These are phyloP conservation scores for Ostrea denselamellosa DNA, from an alignment of 1,140 invertebrate species.

Conservation along the genomic window DNA sequence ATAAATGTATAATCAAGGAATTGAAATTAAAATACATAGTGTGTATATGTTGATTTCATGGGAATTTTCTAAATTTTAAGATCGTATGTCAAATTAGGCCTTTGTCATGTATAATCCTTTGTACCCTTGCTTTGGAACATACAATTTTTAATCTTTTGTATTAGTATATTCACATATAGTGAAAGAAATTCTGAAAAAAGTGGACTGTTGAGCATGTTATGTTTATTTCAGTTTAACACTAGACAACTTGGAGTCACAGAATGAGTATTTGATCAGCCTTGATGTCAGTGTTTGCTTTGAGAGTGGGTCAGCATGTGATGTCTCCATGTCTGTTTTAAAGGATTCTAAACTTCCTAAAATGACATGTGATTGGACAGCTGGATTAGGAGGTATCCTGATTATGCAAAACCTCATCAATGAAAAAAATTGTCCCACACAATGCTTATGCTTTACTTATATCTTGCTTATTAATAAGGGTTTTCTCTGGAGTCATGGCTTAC, in stretches of 20 bases:
- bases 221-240: conserved; percentile 48
- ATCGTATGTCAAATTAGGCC: too few species aligned
- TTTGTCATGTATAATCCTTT: too few species aligned
- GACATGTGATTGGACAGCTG: conserved; percentile 42
- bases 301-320: conserved; percentile 25
- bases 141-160: too few species aligned
- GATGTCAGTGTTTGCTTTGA: conserved; percentile 56
- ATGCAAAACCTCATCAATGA: not conserved
- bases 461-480: not conserved
- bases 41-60: too few species aligned
- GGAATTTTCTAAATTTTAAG: too few species aligned
- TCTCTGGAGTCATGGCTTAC: conserved; percentile 40
- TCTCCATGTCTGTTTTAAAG: conserved; percentile 19
- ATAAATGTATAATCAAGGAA: too few species aligned
- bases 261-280: conserved; percentile 51
- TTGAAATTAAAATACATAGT: too few species aligned
- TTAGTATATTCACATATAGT: too few species aligned
- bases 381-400: not conserved
- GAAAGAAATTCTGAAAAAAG: too few species aligned
- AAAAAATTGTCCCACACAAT: not conserved
- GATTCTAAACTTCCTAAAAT: conserved; percentile 46
- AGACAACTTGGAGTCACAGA: conserved; percentile 46
- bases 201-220: too few species aligned
- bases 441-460: not conserved
- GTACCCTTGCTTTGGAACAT: too few species aligned